Evolutionary conservation across 1,140 invertebrate species (phyloP), one percentile per base, ranked within the genome.

Genomic region (Capitella teleta): DNA sequence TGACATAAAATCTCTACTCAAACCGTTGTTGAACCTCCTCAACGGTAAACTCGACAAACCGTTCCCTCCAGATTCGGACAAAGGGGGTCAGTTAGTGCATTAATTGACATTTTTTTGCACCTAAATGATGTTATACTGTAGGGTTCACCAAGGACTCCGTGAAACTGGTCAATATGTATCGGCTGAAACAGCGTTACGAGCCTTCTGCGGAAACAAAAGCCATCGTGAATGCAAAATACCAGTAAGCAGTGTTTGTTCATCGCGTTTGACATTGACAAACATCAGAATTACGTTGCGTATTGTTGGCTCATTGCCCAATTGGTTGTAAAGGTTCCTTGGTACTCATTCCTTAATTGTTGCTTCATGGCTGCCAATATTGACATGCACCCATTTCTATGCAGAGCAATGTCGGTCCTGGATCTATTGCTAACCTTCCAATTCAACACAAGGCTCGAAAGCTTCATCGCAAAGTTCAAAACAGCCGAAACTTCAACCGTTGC

Each of bases 381-480:
- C n/a, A n/a, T n/a, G n/a, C n/a, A n/a, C n/a, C n/a, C n/a, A n/a
- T n/a, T n/a, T 45, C 26, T 24, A 52, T 38, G 45, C 53, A 72
- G 67, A 49, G 65, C 65, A 16, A 51, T 69, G 30, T 58, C 65
- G 49, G 64, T 66, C 2, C 30, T 69, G 50, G 60, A 67, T 50
- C 48, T 67, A 23, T 60, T 69, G 23, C 63, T 67, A 54, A 69
- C 67, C 50, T 67, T 66, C 46, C 62, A 61, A 32, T 69, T 69
- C 59, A 69, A 69, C 53, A 55, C 62, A 28, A 56, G 65, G 52
- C 55, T 69, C 36, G 64, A 66, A 34, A 52, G 52, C 28, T 69
- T 69, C 59, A 65, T 69, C 4, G 60, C 61, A 5, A 67, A 61
- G 55, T 69, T 69, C 50, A 69, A 69, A 38, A 54, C 51, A 12